phyloP scores from a whole-genome alignment of 1,140 invertebrate genomes.

The Diabrotica undecimpunctata region DNA sequence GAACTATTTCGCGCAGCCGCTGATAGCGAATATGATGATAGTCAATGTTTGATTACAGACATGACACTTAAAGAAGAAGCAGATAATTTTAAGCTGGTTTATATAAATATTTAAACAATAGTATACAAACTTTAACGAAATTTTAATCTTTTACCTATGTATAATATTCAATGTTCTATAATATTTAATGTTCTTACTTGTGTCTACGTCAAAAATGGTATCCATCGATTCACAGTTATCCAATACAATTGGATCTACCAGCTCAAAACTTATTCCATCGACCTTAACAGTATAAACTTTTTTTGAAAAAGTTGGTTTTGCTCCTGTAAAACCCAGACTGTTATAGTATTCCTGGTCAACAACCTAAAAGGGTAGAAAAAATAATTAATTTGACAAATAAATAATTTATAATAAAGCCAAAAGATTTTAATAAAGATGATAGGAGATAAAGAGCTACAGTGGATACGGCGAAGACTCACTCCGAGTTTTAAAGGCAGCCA shows the following conservation, averaged over 20 bases:
- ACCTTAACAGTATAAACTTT: not conserved
- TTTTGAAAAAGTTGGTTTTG: slow-evolving; percentile 5
- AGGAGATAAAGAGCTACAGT: too few relatives aligned
- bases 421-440: too few relatives aligned
- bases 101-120: not conserved
- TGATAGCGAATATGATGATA: not conserved
- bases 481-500: too few relatives aligned
- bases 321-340: not conserved
- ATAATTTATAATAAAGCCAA: too few relatives aligned
- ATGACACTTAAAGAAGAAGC: not conserved
- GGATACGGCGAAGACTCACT: too few relatives aligned
- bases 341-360: not conserved
- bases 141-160: not conserved
- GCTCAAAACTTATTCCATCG: not conserved
- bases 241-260: not conserved
- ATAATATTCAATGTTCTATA: not conserved
- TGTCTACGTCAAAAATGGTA: not conserved
- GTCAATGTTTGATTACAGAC: not conserved
- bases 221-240: not conserved
- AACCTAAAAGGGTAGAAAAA: not conserved
- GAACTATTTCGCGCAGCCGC: too few relatives aligned
- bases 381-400: too few relatives aligned
- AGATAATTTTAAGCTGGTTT: not conserved
- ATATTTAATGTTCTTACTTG: not conserved
- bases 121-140: not conserved